Conservation (phyloP, 2,888 invertebrate species). For the Tridacna gigas region DNA sequence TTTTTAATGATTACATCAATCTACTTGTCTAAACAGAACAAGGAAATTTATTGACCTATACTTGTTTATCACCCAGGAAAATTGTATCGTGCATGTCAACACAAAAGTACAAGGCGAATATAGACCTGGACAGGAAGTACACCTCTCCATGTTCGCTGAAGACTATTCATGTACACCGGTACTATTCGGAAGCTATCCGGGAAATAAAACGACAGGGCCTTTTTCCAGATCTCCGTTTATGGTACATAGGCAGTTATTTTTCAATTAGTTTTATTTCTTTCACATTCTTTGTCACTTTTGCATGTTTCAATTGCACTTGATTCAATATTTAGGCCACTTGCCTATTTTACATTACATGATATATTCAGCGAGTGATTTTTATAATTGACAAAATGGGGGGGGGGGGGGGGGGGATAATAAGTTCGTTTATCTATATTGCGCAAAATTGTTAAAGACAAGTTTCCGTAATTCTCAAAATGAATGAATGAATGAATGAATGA, state of each 20-base stretch:
- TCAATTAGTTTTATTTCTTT: too few relatives aligned
- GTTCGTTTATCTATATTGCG: too few relatives aligned
- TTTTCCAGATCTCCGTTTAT: constrained; percentile 10
- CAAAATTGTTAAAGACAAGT: too few relatives aligned
- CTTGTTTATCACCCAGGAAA: neutral
- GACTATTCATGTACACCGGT: constrained; percentile 6
- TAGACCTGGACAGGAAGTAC: neutral
- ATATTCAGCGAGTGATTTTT: too few relatives aligned
- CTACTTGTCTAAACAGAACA: neutral
- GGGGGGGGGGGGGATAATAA: too few relatives aligned
- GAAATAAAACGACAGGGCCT: neutral
- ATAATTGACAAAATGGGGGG: too few relatives aligned
- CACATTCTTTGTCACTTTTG: too few relatives aligned
- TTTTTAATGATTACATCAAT: neutral
- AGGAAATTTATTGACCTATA: neutral
- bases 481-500: too few relatives aligned
- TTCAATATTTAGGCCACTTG: too few relatives aligned
- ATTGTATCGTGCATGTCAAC: neutral
- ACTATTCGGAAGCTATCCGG: neutral
- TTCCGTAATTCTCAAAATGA: too few relatives aligned
- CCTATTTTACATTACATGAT: too few relatives aligned
- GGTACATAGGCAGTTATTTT: neutral
- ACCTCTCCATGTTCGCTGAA: neutral
- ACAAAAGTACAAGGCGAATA: neutral
- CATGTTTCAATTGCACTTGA: too few relatives aligned